Evolutionary conservation across 2,797 vertebrate species (phyloP).

Genomic region (Pteropus rufus): DNA sequence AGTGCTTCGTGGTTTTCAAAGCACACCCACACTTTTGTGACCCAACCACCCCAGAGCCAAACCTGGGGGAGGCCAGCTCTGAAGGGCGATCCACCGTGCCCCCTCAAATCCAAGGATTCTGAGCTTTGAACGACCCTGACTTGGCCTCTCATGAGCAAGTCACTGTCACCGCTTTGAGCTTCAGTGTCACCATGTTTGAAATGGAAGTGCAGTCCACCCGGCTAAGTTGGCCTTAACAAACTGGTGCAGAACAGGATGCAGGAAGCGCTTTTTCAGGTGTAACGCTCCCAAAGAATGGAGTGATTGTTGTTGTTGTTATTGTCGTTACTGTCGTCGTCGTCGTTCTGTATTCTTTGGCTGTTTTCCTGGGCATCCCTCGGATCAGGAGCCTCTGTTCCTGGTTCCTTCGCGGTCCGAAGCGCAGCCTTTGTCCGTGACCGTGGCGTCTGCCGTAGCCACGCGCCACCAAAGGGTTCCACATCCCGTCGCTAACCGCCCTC

Average conservation of each 20-base stretch:
- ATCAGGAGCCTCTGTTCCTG: background rate
- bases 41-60: background rate
- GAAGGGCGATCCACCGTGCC: too few species aligned
- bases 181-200: background rate
- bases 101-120: background rate
- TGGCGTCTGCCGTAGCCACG: background rate
- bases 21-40: background rate
- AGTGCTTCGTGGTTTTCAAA: background rate
- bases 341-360: background rate
- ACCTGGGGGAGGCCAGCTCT: background rate
- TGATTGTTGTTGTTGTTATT: background rate
- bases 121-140: background rate
- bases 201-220: fast-evolving
- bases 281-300: fast-evolving
- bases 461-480: fast-evolving
- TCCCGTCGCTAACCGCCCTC: fast-evolving
- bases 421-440: fast-evolving
- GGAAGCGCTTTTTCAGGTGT: background rate
- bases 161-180: background rate
- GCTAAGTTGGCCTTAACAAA: background rate
- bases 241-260: fast-evolving
- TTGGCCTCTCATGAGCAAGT: background rate
- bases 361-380: fast-evolving
- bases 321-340: background rate
- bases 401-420: background rate